Evolutionary conservation across 1,140 invertebrate species (phyloP), one percentile per base, ranked within the genome.

Genomic region (Thaumetopoea pityocampa): DNA sequence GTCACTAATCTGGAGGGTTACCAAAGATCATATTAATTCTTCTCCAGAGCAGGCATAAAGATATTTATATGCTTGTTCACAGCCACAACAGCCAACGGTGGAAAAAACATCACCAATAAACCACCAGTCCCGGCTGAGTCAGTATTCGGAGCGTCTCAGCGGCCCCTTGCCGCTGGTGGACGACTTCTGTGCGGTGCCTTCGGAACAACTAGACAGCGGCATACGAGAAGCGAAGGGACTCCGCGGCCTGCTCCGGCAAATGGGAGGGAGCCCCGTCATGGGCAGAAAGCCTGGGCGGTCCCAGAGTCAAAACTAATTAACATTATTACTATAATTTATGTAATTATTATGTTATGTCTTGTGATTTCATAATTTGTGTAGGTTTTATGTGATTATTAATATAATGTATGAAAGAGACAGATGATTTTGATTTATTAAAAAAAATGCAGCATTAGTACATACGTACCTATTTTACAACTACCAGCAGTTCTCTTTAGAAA

Each of bases 121-220:
- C 70, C 64, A 85, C 88, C 77, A 80, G 71, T 79, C 85, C 51
- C 67, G 89, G 57, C 66, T 88, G 5, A 79, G 86, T 34, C 89
- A 89, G 19, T 86, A 88, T 32, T 87, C 86, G 4, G 67, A 83
- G 73, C 77, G 81, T 11, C 68, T 88, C 0, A 87, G 81, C 40
- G 88, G 92, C 3, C 90, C 94, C 2, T 63, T 89, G 6, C 94
- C 94, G 29, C 83, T 97, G 6, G 92, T 96, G 65, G 96, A 97
- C 83, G 96, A 97, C 72, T 97, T 97, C 85, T 96, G 94, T 68
- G 93, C 94, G 12, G 95, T 96, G 58, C 94, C 95, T 16, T 91
- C 94, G 70, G 95, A 91, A 87, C 88, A 81, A 41, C 67, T 85
- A 10, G 89, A 90, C 29, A 87, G 78, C 27, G 74, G 82, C 0